phyloP scores from a whole-genome alignment of 1,140 invertebrate species.

The Drosophila busckii region DNA sequence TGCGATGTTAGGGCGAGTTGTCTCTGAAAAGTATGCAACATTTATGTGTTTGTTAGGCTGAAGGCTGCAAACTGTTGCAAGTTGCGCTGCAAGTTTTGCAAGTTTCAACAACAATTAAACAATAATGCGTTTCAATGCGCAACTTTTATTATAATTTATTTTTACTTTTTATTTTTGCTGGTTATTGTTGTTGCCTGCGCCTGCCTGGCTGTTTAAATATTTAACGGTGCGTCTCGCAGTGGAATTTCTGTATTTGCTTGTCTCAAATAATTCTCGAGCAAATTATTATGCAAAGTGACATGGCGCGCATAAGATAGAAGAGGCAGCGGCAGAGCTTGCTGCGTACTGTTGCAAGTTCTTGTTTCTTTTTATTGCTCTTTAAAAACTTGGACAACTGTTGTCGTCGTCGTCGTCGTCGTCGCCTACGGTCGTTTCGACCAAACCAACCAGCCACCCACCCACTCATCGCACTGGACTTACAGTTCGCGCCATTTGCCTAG shows the following conservation, averaged over 20 bases:
- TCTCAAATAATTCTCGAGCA: conserved; percentile 25
- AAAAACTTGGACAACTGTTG: conserved; percentile 37
- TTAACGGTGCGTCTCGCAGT: too few relatives aligned
- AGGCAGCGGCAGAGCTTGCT: conserved; percentile 1
- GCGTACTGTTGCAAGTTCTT: conserved; percentile 36
- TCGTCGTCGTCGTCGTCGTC: too few relatives aligned
- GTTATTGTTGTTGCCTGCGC: conserved; percentile 12
- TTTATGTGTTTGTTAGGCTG: conserved; percentile 3
- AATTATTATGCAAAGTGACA: conserved; percentile 22
- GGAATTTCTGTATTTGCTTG: conserved; percentile 18
- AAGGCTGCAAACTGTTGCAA: neutral
- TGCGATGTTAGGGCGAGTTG: conserved; percentile 1
- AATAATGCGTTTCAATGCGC: conserved; percentile 53
- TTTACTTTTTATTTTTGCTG: conserved; percentile 28
- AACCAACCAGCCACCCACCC: too few relatives aligned
- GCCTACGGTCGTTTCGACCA: too few relatives aligned
- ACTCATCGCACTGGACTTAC: too few relatives aligned
- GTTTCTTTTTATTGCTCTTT: conserved; percentile 46
- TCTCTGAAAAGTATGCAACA: conserved; percentile 27
- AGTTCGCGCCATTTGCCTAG: neutral
- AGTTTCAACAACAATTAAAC: conserved; percentile 21
- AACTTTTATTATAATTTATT: conserved; percentile 64
- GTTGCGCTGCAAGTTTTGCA: too few relatives aligned
- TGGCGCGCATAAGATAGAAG: neutral
- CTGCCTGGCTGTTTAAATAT: too few relatives aligned